Percentiles rank a stretch among this genome's conserved stretches.
Conservation (phyloP, 1,140 invertebrate genomes). For the Pseudomyrmex concolor region DNA sequence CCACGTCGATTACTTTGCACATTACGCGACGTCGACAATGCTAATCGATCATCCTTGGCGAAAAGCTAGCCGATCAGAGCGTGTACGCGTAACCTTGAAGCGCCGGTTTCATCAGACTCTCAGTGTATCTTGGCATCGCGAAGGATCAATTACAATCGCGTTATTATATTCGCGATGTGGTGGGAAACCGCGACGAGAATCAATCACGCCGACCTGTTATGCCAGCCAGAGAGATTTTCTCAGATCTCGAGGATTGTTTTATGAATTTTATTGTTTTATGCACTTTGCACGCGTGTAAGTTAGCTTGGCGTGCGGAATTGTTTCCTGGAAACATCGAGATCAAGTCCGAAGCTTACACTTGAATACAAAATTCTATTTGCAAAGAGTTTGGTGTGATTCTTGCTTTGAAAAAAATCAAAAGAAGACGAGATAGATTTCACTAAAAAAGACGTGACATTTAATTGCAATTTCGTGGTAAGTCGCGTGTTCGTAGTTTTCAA, state of each 20-base stretch:
- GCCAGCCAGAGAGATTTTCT: background rate
- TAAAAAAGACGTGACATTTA: background rate
- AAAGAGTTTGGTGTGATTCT: too few relatives aligned
- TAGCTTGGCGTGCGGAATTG: background rate
- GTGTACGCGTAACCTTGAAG: constrained; percentile 22
- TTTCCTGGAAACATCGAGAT: constrained; percentile 5
- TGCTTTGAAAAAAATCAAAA: background rate
- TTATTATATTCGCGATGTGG: background rate
- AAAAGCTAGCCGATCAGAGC: constrained; percentile 33
- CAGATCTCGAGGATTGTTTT: background rate
- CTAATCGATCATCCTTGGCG: constrained; percentile 49
- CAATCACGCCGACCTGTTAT: background rate
- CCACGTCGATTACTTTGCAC: constrained; percentile 32
- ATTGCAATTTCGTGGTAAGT: too few relatives aligned
- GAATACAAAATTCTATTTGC: background rate
- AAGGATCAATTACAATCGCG: constrained; percentile 40
- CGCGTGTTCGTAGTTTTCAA: too few relatives aligned
- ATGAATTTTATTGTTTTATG: background rate
- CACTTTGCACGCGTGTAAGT: background rate
- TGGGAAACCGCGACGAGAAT: constrained; percentile 21
- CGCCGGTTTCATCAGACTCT: constrained; percentile 53
- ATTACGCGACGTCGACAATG: constrained; percentile 1
- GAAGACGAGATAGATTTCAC: background rate
- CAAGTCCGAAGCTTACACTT: background rate
- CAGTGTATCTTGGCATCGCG: constrained; percentile 11